phyloP scores from a whole-genome alignment of 1,140 invertebrate species.

The Oryctes rhinoceros region DNA sequence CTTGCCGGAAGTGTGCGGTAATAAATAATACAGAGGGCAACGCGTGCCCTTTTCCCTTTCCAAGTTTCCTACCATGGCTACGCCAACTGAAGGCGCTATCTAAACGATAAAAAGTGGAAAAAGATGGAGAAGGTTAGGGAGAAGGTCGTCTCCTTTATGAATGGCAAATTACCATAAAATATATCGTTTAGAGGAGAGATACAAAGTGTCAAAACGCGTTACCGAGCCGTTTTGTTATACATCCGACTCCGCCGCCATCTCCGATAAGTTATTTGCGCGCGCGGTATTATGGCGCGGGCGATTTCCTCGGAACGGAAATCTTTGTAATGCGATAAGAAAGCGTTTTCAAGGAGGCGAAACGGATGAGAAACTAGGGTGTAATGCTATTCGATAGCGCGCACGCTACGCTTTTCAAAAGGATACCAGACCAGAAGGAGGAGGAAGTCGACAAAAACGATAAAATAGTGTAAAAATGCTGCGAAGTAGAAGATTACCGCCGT shows the following conservation, averaged over 20 bases:
- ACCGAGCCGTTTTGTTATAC: constrained; percentile 40
- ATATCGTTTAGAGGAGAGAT: constrained; percentile 39
- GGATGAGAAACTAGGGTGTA: neutral
- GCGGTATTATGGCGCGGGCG: constrained; percentile 9
- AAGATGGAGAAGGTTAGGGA: constrained; percentile 4
- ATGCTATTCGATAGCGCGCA: constrained; percentile 1
- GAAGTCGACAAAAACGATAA: too few species aligned
- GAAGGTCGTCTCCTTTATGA: constrained; percentile 28
- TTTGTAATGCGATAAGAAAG: constrained; percentile 35
- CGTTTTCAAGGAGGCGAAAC: neutral
- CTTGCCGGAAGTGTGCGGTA: constrained; percentile 27
- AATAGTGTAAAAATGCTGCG: too few species aligned
- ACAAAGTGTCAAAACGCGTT: constrained; percentile 49
- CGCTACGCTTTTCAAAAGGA: neutral
- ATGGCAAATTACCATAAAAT: constrained; percentile 42
- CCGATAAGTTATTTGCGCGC: constrained; percentile 14
- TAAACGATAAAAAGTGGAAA: constrained; percentile 29
- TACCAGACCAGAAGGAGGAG: neutral
- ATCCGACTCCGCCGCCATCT: constrained; percentile 1
- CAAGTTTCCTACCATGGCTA: neutral
- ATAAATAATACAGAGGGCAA: constrained; percentile 12
- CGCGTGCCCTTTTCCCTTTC: neutral
- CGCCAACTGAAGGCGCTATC: neutral
- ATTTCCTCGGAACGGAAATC: constrained; percentile 24
- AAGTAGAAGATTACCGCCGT: too few species aligned